phyloP scores from a whole-genome alignment of 2,888 invertebrate genomes.

The Heliconius aoede region DNA sequence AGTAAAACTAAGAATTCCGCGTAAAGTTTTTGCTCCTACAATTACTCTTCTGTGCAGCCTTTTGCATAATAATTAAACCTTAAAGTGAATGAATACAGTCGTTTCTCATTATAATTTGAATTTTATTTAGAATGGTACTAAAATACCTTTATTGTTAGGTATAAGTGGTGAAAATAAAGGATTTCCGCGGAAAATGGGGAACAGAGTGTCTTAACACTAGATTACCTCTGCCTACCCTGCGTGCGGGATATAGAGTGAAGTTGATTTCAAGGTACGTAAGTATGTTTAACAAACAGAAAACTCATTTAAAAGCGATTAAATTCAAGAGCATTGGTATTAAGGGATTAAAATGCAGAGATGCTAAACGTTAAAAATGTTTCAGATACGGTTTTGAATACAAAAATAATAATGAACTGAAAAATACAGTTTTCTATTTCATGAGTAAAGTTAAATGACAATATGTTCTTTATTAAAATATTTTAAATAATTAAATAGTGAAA shows the following conservation, averaged over 20 bases:
- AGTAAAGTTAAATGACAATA: neutral
- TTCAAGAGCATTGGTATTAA: slow-evolving; percentile 3
- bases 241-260: no score
- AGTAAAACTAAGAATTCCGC: slow-evolving; percentile 41
- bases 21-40: slow-evolving; percentile 40
- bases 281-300: neutral
- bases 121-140: neutral
- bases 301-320: slow-evolving; percentile 4
- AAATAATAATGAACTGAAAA: neutral
- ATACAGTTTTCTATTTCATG: neutral
- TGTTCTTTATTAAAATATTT: neutral
- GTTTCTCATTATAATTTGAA: slow-evolving; percentile 17
- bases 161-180: no score
- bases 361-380: slow-evolving; percentile 3
- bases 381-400: neutral
- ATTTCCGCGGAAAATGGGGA: no score
- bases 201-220: no score
- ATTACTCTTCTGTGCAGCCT: slow-evolving; percentile 35
- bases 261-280: neutral
- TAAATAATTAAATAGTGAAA: no score
- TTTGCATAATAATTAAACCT: slow-evolving; percentile 35
- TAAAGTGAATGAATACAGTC: slow-evolving; percentile 29
- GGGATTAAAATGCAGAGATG: slow-evolving; percentile 9
- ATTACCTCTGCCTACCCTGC: no score
- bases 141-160: neutral